Evolutionary conservation across 2,113 vertebrate genomes (phyloP).

Genomic region (Ornithorhynchus anatinus): DNA sequence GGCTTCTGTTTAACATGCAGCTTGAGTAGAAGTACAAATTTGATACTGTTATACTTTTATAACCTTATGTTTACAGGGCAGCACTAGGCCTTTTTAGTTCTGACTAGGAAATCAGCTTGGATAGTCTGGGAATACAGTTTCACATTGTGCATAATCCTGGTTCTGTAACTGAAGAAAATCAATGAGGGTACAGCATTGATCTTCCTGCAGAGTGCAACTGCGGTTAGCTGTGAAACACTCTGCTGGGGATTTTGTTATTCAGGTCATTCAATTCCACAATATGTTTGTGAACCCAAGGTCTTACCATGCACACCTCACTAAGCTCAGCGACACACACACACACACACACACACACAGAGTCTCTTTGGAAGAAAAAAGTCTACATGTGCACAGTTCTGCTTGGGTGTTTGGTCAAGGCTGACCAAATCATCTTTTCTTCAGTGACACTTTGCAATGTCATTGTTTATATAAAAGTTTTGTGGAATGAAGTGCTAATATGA

Average conservation of each 20-base stretch:
- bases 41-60: constrained; percentile 59
- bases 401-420: constrained; percentile 72
- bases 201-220: constrained; percentile 73
- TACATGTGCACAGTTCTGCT: constrained; percentile 33
- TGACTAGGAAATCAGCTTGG: constrained; percentile 69
- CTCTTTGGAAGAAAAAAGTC: constrained; percentile 53
- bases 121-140: constrained; percentile 66
- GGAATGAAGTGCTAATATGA: constrained; percentile 50
- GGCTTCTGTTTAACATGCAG: constrained; percentile 51
- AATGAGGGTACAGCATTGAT: constrained; percentile 75
- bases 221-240: constrained; percentile 67
- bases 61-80: constrained; percentile 62
- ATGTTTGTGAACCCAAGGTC: constrained; percentile 70
- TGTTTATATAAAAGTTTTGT: constrained; percentile 49
- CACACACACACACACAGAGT: constrained; percentile 2
- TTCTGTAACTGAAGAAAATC: constrained; percentile 70
- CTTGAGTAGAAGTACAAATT: constrained; percentile 43
- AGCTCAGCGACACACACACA: constrained; percentile 47
- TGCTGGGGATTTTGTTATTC: constrained; percentile 75
- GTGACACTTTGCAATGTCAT: constrained; percentile 70
- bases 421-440: constrained; percentile 62
- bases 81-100: constrained; percentile 60
- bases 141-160: constrained; percentile 64
- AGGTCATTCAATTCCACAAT: constrained; percentile 64
- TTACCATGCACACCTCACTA: constrained; percentile 62